Conservation (phyloP, 2,797 vertebrate species). For the Alectoris magna region DNA sequence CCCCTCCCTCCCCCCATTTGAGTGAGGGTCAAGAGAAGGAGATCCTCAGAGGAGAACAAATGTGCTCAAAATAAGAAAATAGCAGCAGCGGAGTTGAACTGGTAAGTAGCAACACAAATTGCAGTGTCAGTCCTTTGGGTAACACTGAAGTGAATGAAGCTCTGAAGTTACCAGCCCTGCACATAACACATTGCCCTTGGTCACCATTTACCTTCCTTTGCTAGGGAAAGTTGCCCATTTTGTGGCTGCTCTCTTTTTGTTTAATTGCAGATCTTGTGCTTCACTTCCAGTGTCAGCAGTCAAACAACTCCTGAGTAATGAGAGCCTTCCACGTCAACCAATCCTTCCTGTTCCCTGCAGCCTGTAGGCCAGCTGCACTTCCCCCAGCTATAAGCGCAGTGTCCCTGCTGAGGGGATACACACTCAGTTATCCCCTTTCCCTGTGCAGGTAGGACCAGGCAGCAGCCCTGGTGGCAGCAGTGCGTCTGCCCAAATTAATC, state of each 20-base stretch:
- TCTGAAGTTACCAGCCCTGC: neutral
- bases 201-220: neutral
- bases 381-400: neutral
- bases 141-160: neutral
- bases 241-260: neutral
- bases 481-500: neutral
- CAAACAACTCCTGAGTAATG: neutral
- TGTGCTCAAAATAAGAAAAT: neutral
- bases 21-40: neutral
- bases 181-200: neutral
- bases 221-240: neutral
- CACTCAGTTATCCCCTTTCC: neutral
- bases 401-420: neutral
- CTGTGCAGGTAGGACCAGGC: neutral
- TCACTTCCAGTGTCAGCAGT: neutral
- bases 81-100: neutral
- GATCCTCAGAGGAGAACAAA: neutral
- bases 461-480: neutral
- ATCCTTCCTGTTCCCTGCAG: neutral
- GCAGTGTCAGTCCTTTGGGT: neutral
- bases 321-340: neutral
- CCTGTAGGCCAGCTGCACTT: neutral
- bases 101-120: neutral
- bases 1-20: neutral
- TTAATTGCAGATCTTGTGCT: neutral